phyloP scores from a whole-genome alignment of 2,113 vertebrate species.

The Tapirus terrestris region DNA sequence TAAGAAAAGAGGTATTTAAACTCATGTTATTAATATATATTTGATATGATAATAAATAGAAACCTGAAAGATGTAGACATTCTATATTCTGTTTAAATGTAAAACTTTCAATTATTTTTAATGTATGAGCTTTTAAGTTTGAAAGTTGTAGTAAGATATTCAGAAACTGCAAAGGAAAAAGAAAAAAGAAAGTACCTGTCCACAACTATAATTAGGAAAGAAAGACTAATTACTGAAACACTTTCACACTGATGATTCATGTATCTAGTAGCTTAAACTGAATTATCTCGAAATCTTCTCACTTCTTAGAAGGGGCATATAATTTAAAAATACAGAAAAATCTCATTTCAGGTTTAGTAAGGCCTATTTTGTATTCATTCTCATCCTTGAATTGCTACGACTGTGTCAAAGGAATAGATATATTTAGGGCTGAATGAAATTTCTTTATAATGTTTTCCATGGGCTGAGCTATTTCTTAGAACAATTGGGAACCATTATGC shows the following conservation, averaged over 20 bases:
- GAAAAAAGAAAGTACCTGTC: background rate
- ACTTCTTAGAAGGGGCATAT: background rate
- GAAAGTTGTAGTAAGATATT: background rate
- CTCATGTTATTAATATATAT: background rate
- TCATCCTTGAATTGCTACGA: slow-evolving; percentile 68
- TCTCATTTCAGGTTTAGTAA: slow-evolving; percentile 2
- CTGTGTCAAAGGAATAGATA: slow-evolving; percentile 67
- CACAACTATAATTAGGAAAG: background rate
- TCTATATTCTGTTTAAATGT: background rate
- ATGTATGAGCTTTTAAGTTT: background rate
- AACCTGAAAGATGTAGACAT: background rate
- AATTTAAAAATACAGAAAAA: slow-evolving; percentile 55
- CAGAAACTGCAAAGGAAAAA: background rate
- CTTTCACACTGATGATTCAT: background rate
- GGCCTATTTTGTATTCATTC: slow-evolving; percentile 68
- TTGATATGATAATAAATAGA: background rate
- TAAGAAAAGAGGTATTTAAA: background rate
- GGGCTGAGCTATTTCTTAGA: slow-evolving; percentile 70
- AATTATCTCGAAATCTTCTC: background rate
- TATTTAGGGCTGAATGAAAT: slow-evolving; percentile 70
- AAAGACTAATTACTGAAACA: slow-evolving; percentile 16
- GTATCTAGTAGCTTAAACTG: slow-evolving; percentile 27
- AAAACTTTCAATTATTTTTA: slow-evolving; percentile 20
- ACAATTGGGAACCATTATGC: slow-evolving; percentile 71
- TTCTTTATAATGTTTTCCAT: slow-evolving; percentile 77